These are phyloP conservation scores for Yponomeuta evonymella DNA, from an alignment of 2,888 invertebrate genomes.

Conservation along the genomic window DNA sequence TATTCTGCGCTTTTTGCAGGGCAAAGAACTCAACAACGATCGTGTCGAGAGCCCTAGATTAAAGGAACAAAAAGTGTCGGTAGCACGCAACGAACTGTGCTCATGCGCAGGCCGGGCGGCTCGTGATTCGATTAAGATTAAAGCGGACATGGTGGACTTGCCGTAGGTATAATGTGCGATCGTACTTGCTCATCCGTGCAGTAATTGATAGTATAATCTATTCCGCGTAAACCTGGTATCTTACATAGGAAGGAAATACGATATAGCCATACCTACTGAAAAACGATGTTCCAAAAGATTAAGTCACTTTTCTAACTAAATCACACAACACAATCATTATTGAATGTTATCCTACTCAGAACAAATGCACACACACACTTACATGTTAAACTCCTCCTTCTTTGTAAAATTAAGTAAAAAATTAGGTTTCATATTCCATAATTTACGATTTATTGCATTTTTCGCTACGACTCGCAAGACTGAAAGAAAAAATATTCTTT, in stretches of 20 bases:
- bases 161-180: not conserved
- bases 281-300: too few relatives aligned
- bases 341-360: too few relatives aligned
- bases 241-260: not conserved
- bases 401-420: too few relatives aligned
- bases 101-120: not conserved
- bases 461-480: too few relatives aligned
- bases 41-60: not conserved
- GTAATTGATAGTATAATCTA: not conserved
- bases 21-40: not conserved
- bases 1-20: not conserved
- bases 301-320: too few relatives aligned
- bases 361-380: too few relatives aligned
- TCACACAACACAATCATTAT: too few relatives aligned
- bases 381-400: too few relatives aligned
- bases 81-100: slow-evolving; percentile 9
- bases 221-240: not conserved
- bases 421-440: too few relatives aligned
- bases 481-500: too few relatives aligned
- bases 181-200: not conserved
- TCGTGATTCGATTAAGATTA: slow-evolving; percentile 18
- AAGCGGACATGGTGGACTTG: slow-evolving; percentile 13
- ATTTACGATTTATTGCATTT: too few relatives aligned
- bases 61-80: not conserved
- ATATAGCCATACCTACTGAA: not conserved